Evolutionary conservation across 1,140 invertebrate species (phyloP).

Genomic region (Plectrocnemia conspersa): DNA sequence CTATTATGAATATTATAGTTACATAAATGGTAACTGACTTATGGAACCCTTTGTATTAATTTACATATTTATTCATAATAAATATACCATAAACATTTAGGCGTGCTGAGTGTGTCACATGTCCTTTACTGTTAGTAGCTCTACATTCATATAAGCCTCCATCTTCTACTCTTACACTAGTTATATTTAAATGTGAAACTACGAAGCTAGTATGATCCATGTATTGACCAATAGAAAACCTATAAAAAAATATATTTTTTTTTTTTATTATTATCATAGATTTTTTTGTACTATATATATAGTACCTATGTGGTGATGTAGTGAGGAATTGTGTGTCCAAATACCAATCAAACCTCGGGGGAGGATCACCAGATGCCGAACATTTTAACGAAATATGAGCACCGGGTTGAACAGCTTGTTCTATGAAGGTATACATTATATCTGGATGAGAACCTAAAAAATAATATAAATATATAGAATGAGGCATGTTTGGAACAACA

Average conservation of each 20-base stretch:
- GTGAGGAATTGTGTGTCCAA: conserved; percentile 39
- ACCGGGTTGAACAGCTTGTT: conserved; percentile 75
- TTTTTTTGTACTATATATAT: not conserved
- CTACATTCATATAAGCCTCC: conserved; percentile 77
- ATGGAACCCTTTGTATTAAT: not conserved
- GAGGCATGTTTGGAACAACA: not conserved
- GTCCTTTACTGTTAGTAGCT: conserved; percentile 70
- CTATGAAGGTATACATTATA: conserved; percentile 76
- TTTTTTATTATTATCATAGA: not conserved
- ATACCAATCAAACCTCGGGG: conserved; percentile 56
- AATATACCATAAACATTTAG: conserved; percentile 81
- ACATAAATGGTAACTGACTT: too few relatives aligned
- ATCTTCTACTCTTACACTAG: conserved; percentile 69
- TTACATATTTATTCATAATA: conserved; percentile 1
- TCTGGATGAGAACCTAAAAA: conserved; percentile 65
- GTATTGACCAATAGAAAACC: conserved; percentile 63
- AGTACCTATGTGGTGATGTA: conserved; percentile 25
- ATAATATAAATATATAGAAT: not conserved
- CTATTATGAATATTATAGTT: too few relatives aligned
- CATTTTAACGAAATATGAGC: conserved; percentile 78
- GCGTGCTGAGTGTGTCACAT: conserved; percentile 64
- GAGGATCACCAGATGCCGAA: conserved; percentile 80
- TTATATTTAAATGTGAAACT: conserved; percentile 76
- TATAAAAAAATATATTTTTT: conserved; percentile 18
- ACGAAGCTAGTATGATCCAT: conserved; percentile 69